Conservation (phyloP, 2,113 vertebrate genomes). For the Neofelis nebulosa region DNA sequence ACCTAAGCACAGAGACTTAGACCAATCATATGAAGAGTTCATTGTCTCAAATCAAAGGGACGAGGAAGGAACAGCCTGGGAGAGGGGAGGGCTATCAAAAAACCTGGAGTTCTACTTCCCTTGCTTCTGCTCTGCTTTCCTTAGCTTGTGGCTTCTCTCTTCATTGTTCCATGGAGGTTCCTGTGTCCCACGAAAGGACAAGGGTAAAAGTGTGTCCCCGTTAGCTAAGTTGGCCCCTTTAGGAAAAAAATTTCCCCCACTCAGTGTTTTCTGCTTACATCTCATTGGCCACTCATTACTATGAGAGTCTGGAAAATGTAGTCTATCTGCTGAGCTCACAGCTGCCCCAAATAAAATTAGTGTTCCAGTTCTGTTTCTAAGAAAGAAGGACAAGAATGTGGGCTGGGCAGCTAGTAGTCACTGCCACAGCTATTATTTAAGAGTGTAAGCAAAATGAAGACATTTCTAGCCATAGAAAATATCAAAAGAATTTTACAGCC, state of each 20-base stretch:
- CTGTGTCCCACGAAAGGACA: not conserved
- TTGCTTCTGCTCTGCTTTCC: not conserved
- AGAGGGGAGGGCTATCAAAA: not conserved
- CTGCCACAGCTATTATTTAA: not conserved
- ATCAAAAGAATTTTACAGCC: not conserved
- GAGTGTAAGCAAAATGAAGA: not conserved
- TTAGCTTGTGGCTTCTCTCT: not conserved
- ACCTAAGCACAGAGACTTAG: not conserved
- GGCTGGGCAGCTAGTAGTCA: not conserved
- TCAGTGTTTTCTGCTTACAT: not conserved
- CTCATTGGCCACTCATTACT: not conserved
- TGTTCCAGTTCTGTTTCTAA: not conserved
- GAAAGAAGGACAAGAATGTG: not conserved
- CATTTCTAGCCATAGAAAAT: not conserved
- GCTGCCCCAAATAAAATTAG: not conserved
- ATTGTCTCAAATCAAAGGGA: not conserved
- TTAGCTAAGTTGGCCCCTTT: not conserved
- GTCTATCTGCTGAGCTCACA: not conserved
- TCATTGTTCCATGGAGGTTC: not conserved
- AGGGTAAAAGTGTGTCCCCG: not conserved
- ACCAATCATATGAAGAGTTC: not conserved
- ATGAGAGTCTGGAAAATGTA: not conserved
- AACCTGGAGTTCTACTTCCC: not conserved
- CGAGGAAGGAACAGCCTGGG: no score
- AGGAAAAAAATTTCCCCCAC: accelerated